Evolutionary conservation across 2,797 vertebrate species (phyloP), one percentile per base, ranked within the genome.

Genomic region (Tangara arthus): DNA sequence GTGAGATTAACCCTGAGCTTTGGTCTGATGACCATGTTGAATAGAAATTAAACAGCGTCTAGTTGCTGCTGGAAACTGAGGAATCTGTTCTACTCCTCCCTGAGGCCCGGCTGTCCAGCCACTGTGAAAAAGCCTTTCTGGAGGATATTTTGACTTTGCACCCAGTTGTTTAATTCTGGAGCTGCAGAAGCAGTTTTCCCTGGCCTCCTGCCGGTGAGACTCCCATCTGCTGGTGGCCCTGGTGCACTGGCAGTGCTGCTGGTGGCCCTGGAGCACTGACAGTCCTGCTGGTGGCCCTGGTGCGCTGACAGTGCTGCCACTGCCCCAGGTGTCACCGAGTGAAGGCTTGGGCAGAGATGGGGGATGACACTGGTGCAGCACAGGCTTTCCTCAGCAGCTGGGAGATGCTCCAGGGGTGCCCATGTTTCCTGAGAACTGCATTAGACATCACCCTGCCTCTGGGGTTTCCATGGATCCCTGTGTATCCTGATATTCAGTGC

Each of bases 151-250:
- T 72, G 37, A 41, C 87, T 90, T 93, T 70, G 55, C 63, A 66
- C 39, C 39, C 53, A 37, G 42, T 44, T 50, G 15, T 27, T 79
- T 8, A 4, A 41, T 56, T 61, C 46, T 50, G 60, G 19, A 81
- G 55, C 53, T 4, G 4, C 35, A 6, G 64, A 4, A 64, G 35
- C n/a, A 15, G 17, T 42, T 86, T 46, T 7, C 75, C 34, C 71
- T 44, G 66, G 34, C 30, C 39, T 70, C 16, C 13, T 30, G 18
- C 63, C 35, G 65, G 20, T 39, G 75, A 90, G 50, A 82, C 60
- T 82, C 76, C 87, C 92, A 95, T 64, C 92, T 97, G 92, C 82
- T 90, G 92, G 90, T 77, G 64, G 47, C 47, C 47, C 47, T 26
- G 47, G 24, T 2, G 24, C 24, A 26, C 8, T 49, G 47, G 1